These are phyloP conservation scores for Tuta absoluta DNA, from an alignment of 2,888 invertebrate species.

Conservation along the genomic window DNA sequence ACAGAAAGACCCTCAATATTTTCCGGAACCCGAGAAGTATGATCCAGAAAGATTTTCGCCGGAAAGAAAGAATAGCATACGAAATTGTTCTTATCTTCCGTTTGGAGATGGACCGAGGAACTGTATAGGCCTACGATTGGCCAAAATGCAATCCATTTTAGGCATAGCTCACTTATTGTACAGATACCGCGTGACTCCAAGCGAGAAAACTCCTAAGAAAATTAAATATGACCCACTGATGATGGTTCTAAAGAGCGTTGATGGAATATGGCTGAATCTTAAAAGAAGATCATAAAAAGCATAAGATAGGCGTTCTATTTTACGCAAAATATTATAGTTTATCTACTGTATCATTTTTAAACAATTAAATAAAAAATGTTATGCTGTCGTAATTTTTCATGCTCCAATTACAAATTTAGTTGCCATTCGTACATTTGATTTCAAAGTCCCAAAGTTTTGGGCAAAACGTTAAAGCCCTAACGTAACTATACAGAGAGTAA, in stretches of 20 bases:
- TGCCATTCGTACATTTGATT: no score
- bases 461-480: no score
- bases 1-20: conserved; percentile 49
- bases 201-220: conserved; percentile 27
- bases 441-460: no score
- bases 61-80: conserved; percentile 35
- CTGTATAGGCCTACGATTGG: conserved; percentile 51
- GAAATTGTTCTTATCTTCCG: conserved; percentile 44
- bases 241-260: neutral
- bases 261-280: conserved; percentile 19
- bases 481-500: no score
- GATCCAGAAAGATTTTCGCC: conserved; percentile 48
- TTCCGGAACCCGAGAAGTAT: conserved; percentile 45
- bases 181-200: conserved; percentile 34
- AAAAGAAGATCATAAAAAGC: conserved; percentile 4
- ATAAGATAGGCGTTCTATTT: no score
- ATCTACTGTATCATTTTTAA: no score
- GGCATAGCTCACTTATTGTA: conserved; percentile 35
- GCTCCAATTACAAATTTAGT: no score
- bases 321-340: no score
- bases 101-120: conserved; percentile 53
- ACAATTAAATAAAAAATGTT: no score
- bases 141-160: conserved; percentile 45
- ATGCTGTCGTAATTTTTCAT: no score
- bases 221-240: conserved; percentile 7